Evolutionary conservation across 2,888 invertebrate genomes (phyloP), one percentile per base, ranked within the genome.

Genomic region (Polydesmus complanatus): DNA sequence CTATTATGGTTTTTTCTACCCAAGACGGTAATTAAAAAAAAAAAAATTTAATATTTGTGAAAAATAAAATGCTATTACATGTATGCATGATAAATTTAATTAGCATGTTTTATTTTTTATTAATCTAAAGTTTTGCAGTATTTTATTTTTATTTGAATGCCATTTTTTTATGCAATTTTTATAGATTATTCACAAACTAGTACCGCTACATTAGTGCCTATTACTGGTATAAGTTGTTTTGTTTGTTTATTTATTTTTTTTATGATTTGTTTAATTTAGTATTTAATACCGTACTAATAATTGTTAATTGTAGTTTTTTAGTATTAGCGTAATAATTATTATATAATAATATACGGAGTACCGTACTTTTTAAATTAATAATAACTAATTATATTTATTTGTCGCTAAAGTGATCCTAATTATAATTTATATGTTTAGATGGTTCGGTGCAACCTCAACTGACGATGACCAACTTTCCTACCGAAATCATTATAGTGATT

Each of bases 1-100:
- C 86, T 51, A 81, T 83, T 71, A 80, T 88, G 67, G 81, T 84
- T 72, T 80, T 93, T 73, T 88, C 85, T 77, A 93, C 93, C 66
- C 85, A 88, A 70, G 81, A 84, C 80, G 90, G 91, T 90, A 85
- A 87, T 72, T 66, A 23, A 62, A 62, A 49, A 67, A n/a, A n/a
- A n/a, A n/a, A n/a, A n/a, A n/a, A n/a, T n/a, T n/a, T n/a, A 14
- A 51, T 51, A 21, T 51, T 51, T n/a, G 8, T 51, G 51, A 51
- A 19, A 14, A 14, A 8, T 51, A 14, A 21, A 51, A 21, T 22
- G 8, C 19, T 51, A 5, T 51, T 51, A 14, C 8, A 51, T 51
- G 51, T 22, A 8, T 51, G 51, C 51, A 51, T 21, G 5, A 14
- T 51, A 11, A n/a, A 14, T 21, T n/a, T 51, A 8, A 47, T 47